phyloP scores from a whole-genome alignment of 2,888 invertebrate species.

The Aporophyla lueneburgensis region DNA sequence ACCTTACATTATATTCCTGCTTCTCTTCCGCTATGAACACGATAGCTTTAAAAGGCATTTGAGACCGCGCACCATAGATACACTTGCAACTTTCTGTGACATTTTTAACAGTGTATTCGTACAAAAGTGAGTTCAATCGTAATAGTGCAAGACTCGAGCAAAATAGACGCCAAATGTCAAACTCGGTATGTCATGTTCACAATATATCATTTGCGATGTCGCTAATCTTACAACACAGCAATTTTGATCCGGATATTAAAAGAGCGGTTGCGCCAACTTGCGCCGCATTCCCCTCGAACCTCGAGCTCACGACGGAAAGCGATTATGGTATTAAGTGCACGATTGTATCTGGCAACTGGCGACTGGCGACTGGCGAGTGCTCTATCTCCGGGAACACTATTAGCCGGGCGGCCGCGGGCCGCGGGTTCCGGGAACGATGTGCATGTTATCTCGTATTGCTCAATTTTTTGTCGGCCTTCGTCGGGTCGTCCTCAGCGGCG shows the following conservation, averaged over 20 bases:
- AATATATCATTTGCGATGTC: conserved; percentile 20
- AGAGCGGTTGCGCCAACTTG: conserved; percentile 10
- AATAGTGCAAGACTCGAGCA: not conserved
- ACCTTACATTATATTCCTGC: not conserved
- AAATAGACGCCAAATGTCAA: not conserved
- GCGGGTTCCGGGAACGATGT: conserved; percentile 49
- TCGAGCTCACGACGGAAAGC: conserved; percentile 3
- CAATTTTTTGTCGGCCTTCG: conserved; percentile 12
- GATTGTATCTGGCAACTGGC: conserved; percentile 7
- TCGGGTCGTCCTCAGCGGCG: not conserved
- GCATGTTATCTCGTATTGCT: conserved; percentile 43
- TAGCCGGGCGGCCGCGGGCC: conserved; percentile 6
- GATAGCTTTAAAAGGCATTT: not conserved
- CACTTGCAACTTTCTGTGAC: not conserved
- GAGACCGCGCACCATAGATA: not conserved
- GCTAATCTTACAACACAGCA: conserved; percentile 12
- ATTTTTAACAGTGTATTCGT: not conserved
- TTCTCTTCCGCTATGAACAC: not conserved
- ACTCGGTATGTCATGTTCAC: conserved; percentile 1
- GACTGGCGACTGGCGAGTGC: conserved; percentile 30
- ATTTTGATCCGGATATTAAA: conserved; percentile 37
- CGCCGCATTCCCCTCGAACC: conserved; percentile 16
- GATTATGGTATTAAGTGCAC: conserved; percentile 16
- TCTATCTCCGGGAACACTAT: conserved; percentile 48
- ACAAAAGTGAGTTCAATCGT: not conserved